phyloP scores from a whole-genome alignment of 2,797 vertebrate species.

The Pelodytes ibericus region DNA sequence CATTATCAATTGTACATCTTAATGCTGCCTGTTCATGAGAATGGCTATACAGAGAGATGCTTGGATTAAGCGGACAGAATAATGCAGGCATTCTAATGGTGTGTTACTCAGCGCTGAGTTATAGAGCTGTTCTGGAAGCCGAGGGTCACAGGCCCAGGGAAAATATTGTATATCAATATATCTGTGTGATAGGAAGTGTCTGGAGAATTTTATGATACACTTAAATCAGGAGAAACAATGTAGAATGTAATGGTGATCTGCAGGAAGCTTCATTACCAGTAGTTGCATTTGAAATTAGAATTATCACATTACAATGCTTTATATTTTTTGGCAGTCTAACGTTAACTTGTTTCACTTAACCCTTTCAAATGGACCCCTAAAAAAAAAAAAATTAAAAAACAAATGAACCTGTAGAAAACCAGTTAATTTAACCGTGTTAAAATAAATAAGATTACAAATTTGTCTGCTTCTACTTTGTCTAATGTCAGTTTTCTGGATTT shows the following conservation, averaged over 20 bases:
- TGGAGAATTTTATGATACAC: constrained; percentile 14
- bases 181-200: constrained; percentile 5
- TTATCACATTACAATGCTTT: neutral
- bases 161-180: constrained; percentile 19
- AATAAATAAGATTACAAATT: neutral
- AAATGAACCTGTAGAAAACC: neutral
- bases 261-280: neutral
- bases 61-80: neutral
- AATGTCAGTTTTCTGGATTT: constrained; percentile 14
- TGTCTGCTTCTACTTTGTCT: neutral
- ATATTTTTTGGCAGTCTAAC: neutral
- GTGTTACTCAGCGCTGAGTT: neutral
- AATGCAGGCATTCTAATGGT: constrained; percentile 3
- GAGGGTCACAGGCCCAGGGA: constrained; percentile 16
- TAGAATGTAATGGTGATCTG: constrained; percentile 7
- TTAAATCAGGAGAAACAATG: constrained; percentile 29
- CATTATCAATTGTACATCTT: neutral
- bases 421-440: neutral
- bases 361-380: neutral
- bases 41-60: neutral
- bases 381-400: neutral
- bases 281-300: neutral
- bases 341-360: neutral
- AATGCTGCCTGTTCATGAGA: too few species aligned
- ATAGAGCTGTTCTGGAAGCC: constrained; percentile 8